Evolutionary conservation across 2,888 invertebrate genomes (phyloP).

Genomic region (Cremastobaeus sp.): DNA sequence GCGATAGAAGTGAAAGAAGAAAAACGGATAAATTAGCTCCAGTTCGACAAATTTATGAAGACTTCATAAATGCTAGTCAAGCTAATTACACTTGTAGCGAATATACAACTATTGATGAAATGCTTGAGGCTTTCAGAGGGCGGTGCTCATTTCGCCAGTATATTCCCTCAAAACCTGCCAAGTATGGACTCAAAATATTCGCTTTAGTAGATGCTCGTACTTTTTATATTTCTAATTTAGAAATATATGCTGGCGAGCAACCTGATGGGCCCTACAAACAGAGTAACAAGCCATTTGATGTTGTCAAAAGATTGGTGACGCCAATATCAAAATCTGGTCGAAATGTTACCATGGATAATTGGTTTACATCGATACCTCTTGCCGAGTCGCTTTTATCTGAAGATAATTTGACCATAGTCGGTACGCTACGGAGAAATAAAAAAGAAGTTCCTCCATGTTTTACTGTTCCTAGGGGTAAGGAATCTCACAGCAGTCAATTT

Average conservation of each 20-base stretch:
- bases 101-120: slow-evolving; percentile 50
- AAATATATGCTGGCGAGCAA: slow-evolving; percentile 68
- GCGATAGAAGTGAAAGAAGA: slow-evolving; percentile 21
- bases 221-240: slow-evolving; percentile 62
- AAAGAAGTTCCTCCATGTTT: slow-evolving; percentile 54
- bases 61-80: slow-evolving; percentile 33
- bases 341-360: slow-evolving; percentile 68
- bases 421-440: slow-evolving; percentile 63
- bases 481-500: slow-evolving; percentile 21
- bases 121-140: slow-evolving; percentile 43
- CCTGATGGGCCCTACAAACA: slow-evolving; percentile 64
- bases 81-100: slow-evolving; percentile 29
- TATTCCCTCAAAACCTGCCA: slow-evolving; percentile 51
- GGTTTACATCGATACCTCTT: slow-evolving; percentile 67
- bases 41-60: slow-evolving; percentile 34
- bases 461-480: slow-evolving; percentile 37
- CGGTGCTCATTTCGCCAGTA: slow-evolving; percentile 49
- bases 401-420: slow-evolving; percentile 57
- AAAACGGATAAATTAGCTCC: slow-evolving; percentile 48
- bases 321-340: slow-evolving; percentile 65
- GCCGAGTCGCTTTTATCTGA: slow-evolving; percentile 59
- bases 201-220: slow-evolving; percentile 49
- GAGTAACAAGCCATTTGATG: slow-evolving; percentile 64
- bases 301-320: slow-evolving; percentile 62
- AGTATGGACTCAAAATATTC: slow-evolving; percentile 57